These are phyloP conservation scores for Drosophila pseudoananassae DNA, from an alignment of 1,140 invertebrate genomes.

Conservation along the genomic window DNA sequence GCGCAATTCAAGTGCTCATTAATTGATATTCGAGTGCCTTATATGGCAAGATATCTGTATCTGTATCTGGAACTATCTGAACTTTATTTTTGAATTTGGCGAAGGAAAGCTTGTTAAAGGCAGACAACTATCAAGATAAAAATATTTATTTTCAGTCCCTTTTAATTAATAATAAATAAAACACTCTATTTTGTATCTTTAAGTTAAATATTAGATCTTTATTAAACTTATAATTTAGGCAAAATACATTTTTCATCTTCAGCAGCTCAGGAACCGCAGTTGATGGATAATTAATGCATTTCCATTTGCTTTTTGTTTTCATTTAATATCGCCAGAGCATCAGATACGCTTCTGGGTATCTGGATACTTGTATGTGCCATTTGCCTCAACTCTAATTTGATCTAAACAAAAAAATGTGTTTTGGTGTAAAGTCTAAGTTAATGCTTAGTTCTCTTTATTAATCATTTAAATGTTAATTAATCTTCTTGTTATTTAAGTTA, in stretches of 20 bases:
- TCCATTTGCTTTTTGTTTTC: constrained; percentile 18
- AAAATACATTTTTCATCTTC: constrained; percentile 57
- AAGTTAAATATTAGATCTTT: constrained; percentile 70
- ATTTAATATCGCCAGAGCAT: constrained; percentile 11
- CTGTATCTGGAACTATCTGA: neutral
- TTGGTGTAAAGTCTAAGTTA: constrained; percentile 28
- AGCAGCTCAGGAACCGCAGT: constrained; percentile 36
- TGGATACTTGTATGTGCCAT: constrained; percentile 2
- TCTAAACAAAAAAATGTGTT: constrained; percentile 44
- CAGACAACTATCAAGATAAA: constrained; percentile 16
- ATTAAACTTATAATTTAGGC: constrained; percentile 68
- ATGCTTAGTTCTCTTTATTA: constrained; percentile 15
- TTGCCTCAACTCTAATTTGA: constrained; percentile 33
- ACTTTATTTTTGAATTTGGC: neutral
- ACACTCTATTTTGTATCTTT: neutral
- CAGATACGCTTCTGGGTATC: constrained; percentile 8
- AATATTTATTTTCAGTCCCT: too few relatives aligned
- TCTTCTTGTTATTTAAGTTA: neutral
- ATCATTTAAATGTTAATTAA: neutral
- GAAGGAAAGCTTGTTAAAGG: constrained; percentile 4
- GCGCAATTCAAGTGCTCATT: constrained; percentile 25
- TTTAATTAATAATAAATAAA: too few relatives aligned
- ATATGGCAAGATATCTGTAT: neutral
- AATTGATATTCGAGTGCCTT: constrained; percentile 31
- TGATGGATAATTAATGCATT: constrained; percentile 31